These are phyloP conservation scores for Cirrhinus molitorella DNA, from an alignment of 2,797 vertebrate genomes.

Conservation along the genomic window DNA sequence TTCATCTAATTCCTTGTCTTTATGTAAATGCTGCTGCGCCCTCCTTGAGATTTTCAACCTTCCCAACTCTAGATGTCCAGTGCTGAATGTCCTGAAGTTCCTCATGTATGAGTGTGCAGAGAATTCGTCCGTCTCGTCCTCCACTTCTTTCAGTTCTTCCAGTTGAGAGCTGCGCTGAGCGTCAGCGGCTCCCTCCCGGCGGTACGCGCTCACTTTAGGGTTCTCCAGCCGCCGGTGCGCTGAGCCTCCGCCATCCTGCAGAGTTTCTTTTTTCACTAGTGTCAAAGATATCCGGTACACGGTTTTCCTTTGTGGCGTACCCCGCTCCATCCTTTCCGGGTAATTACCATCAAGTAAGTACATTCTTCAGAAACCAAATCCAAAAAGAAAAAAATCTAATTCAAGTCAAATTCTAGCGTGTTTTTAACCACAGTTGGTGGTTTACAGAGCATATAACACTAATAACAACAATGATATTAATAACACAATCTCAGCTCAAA, in stretches of 20 bases:
- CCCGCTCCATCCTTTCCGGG: slow-evolving; percentile 82
- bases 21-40: slow-evolving; percentile 58
- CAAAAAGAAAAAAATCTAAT: slow-evolving; percentile 2
- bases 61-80: slow-evolving; percentile 90
- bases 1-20: slow-evolving; percentile 60
- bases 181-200: slow-evolving; percentile 67
- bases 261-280: slow-evolving; percentile 89
- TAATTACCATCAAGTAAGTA: slow-evolving; percentile 80
- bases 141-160: slow-evolving; percentile 82
- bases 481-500: neutral
- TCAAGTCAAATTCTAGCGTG: neutral
- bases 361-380: slow-evolving; percentile 72
- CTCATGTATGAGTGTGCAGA: slow-evolving; percentile 75
- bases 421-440: neutral
- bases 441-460: neutral
- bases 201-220: slow-evolving; percentile 64
- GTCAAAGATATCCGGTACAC: slow-evolving; percentile 96
- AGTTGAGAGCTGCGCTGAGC: slow-evolving; percentile 65
- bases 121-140: slow-evolving; percentile 75
- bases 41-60: slow-evolving; percentile 75
- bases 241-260: slow-evolving; percentile 65
- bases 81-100: slow-evolving; percentile 90
- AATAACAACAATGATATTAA: neutral
- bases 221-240: slow-evolving; percentile 61
- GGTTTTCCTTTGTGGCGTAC: slow-evolving; percentile 83